These are phyloP conservation scores for Isurus oxyrinchus DNA, from an alignment of 2,113 vertebrate genomes.

Conservation along the genomic window DNA sequence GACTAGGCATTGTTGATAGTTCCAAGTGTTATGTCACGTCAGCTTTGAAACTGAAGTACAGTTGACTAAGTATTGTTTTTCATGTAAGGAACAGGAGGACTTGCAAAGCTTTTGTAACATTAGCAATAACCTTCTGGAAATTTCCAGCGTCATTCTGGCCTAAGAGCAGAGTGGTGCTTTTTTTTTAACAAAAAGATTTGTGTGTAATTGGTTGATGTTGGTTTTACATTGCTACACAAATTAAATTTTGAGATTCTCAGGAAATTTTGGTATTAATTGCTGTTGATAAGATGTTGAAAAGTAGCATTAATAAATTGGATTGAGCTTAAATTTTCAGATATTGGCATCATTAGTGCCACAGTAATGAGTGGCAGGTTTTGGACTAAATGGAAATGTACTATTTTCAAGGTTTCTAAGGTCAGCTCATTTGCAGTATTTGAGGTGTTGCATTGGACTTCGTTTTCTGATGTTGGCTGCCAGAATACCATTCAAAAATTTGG, in stretches of 20 bases:
- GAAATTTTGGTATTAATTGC: neutral
- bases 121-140: neutral
- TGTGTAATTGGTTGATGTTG: neutral
- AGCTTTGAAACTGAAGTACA: neutral
- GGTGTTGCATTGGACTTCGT: neutral
- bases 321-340: neutral
- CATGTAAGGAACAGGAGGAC: neutral
- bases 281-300: neutral
- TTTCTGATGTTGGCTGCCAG: neutral
- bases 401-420: neutral
- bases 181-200: conserved; percentile 1
- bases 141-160: neutral
- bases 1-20: neutral
- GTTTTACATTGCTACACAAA: neutral
- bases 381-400: neutral
- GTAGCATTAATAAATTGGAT: neutral
- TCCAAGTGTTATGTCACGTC: neutral
- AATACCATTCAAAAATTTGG: neutral
- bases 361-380: neutral
- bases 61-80: neutral
- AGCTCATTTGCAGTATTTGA: neutral
- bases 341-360: neutral
- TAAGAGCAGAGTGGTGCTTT: neutral
- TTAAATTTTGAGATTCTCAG: neutral
- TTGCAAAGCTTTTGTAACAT: neutral